Evolutionary conservation across 1,140 invertebrate species (phyloP), one percentile per base, ranked within the genome.

Genomic region (Drosophila rhopaloa): DNA sequence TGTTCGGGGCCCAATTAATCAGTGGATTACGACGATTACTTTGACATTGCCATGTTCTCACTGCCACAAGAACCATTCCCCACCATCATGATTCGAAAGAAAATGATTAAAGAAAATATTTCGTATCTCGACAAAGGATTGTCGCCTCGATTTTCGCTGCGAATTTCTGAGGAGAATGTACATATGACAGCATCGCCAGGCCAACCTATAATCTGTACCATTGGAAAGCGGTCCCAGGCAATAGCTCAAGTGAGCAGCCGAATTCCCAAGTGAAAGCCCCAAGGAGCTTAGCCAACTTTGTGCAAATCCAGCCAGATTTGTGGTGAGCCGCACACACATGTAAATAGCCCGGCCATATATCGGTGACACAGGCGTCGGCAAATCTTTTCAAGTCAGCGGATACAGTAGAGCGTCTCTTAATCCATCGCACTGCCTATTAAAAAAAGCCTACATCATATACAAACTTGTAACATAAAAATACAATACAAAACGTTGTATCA

Each of bases 231-330:
- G 16, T 60, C 10, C 8, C 54, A 10, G 0, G 11, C 5, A 10
- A 27, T 40, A 35, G 32, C 57, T 32, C 60, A 24, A 9, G 13
- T 14, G 27, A 9, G 38, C 29, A 38, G 3, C 8, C 24, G 37
- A 41, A 37, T 27, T 32, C 13, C 11, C 57, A 40, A 41, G 44
- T 47, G 59, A 66, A 66, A 66, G 61, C 40, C 10, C 29, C 56
- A 63, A 63, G 56, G 61, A 65, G 56, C 55, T 60, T 35, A 19
- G 37, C 14, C 53, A 62, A 58, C 37, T 62, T 58, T 61, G 56
- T 38, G 59, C 59, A 62, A 62, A 62, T 62, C 60, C 54, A 43
- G 54, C 10, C n/a, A 60, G 61, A 60, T 63, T 46, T 65, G 60
- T 61, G 16, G 56, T 32, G 29, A 46, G n/a, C 37, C 40, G 60